A percentile compares a stretch with the other conserved stretches of the same genome.
These are phyloP conservation scores for Alces alces DNA, from an alignment of 2,113 vertebrate species.

Conservation along the genomic window DNA sequence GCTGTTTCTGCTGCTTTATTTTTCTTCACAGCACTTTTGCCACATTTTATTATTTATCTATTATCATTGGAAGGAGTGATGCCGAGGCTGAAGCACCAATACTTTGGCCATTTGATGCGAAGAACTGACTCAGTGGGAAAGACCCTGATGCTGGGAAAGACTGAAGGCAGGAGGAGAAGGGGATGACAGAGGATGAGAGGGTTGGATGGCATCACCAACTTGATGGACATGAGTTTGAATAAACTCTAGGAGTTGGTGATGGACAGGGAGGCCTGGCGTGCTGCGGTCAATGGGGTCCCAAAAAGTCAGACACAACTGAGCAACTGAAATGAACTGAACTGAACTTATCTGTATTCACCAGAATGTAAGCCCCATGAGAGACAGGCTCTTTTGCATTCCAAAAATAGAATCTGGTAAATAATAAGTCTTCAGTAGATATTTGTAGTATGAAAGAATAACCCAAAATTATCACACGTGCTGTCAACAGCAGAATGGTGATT, in stretches of 20 bases:
- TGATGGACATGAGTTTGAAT: background rate
- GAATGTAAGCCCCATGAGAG: background rate
- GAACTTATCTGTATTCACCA: background rate
- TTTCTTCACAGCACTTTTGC: background rate
- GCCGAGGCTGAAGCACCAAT: background rate
- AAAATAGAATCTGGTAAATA: background rate
- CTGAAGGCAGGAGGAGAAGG: background rate
- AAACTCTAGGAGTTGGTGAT: background rate
- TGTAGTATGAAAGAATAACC: background rate
- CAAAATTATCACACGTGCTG: background rate
- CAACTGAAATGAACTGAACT: background rate
- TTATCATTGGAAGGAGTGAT: background rate
- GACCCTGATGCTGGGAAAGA: background rate
- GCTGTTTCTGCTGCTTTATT: background rate
- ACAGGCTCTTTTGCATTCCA: background rate
- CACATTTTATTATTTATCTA: background rate
- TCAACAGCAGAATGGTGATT: background rate
- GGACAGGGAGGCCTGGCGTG: background rate
- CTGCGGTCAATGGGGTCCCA: rapidly evolving
- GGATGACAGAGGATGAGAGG: background rate
- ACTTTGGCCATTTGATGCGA: background rate
- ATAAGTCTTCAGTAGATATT: background rate
- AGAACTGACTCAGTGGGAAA: background rate
- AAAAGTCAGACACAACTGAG: background rate
- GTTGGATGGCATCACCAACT: background rate